Base-by-base conservation (phyloP, 2,113 vertebrate species). In the Melanotaenia duboulayi region DNA sequence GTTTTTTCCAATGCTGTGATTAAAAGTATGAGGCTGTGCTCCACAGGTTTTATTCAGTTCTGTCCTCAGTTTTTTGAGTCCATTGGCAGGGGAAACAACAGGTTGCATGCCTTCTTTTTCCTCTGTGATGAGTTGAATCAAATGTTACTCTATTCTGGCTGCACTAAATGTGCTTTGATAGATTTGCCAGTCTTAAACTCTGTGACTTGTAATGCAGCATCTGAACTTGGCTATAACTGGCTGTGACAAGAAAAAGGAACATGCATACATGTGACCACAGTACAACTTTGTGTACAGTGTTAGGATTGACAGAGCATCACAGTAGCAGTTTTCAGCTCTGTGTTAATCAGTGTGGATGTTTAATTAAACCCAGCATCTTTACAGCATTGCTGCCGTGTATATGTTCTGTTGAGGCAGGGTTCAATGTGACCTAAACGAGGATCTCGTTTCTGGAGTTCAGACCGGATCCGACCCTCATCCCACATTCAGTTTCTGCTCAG, bases 361-460 rank as follows among this genome's bases (percentile, higher is more conserved):
- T 40, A 12, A 10, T 40, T 16, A 42, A 42, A 16, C 5, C 40
- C 40, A 42, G 12, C 40, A 14, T 42, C 40, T 42, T 42, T 42
- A 16, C 64, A 79, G 44, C 57, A 64, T 62, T 64, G 66, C 28
- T 77, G 78, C 25, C 58, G 56, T n/a, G 57, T 25, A 22, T 28
- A 32, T 52, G 49, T 59, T 65, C 54, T 49, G 48, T 52, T 28
- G 13, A 25, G 8, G 39, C 32, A 35, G 6, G 74, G 40, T 22
- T 49, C 52, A 19, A 65, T 71, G 49, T 74, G 74, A 78, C 20
- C 61, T 51, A 75, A 73, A 86, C 87, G 66, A 78, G 71, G 69
- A 86, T 80, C 54, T 42, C 61, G 81, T 85, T 22, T 51, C 40
- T 54, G 55, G 65, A 46, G 20, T 77, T 65, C 39, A 77, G 32